These are phyloP conservation scores for Dendroctonus valens DNA, from an alignment of 1,140 invertebrate genomes.

Conservation along the genomic window DNA sequence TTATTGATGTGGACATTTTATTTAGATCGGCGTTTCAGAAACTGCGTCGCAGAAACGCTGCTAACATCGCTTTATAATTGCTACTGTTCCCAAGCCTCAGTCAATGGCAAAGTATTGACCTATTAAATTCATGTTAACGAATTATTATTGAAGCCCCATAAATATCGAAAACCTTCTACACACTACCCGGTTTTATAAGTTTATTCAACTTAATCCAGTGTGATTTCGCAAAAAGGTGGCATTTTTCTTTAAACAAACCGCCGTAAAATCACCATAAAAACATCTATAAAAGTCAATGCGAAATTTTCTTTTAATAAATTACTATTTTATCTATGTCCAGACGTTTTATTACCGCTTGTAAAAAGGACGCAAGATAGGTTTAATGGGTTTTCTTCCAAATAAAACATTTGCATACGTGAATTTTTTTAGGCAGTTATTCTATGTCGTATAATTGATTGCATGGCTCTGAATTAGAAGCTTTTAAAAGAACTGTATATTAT, in stretches of 20 bases:
- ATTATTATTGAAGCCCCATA: no score
- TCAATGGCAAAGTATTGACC: no score
- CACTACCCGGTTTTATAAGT: background rate
- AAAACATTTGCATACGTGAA: no score
- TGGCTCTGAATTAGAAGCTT: no score
- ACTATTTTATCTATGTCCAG: slow-evolving; percentile 12
- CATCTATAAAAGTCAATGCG: slow-evolving; percentile 11
- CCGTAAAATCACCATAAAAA: slow-evolving; percentile 4
- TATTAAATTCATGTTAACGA: no score
- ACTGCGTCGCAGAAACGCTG: no score
- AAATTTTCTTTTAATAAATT: slow-evolving; percentile 22
- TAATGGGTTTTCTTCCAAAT: slow-evolving; percentile 10
- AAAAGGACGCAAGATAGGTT: slow-evolving; percentile 17
- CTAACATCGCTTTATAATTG: no score
- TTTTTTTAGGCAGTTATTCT: no score
- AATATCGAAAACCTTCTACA: no score
- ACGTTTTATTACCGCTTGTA: slow-evolving; percentile 15
- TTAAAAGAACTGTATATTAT: no score
- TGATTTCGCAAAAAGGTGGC: slow-evolving; percentile 3
- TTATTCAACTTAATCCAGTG: slow-evolving; percentile 2
- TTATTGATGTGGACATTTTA: slow-evolving; percentile 6
- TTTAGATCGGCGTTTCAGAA: background rate
- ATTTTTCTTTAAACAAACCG: background rate
- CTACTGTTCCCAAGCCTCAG: no score
- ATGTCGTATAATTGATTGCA: no score